Conservation (phyloP, 2,888 invertebrate species). For the Elgonia sp. region DNA sequence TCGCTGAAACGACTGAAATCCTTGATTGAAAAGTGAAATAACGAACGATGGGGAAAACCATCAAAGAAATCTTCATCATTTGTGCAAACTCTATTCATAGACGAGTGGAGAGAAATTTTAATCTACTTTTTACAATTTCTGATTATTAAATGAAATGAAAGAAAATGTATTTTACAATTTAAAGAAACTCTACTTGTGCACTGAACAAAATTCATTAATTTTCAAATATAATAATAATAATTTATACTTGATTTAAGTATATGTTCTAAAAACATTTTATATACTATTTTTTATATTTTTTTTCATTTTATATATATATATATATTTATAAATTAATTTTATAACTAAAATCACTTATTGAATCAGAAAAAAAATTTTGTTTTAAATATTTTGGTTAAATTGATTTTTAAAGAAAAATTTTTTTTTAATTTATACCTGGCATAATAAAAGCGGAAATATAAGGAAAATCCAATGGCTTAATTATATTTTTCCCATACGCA, state of each 20-base stretch:
- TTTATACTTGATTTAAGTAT: too few relatives aligned
- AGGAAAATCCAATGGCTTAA: constrained; percentile 66
- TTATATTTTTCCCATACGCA: neutral
- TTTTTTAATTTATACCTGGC: constrained; percentile 38
- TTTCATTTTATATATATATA: too few relatives aligned
- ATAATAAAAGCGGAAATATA: constrained; percentile 42
- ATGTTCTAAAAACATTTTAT: too few relatives aligned
- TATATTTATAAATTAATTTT: too few relatives aligned
- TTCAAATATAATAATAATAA: too few relatives aligned
- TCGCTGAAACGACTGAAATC: constrained; percentile 47
- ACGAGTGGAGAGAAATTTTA: neutral
- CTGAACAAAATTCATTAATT: neutral
- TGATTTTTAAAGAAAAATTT: neutral
- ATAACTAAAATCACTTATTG: too few relatives aligned
- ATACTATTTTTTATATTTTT: too few relatives aligned
- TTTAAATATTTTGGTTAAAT: neutral
- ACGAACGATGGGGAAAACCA: constrained; percentile 15
- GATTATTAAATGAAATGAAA: neutral
- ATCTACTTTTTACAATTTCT: constrained; percentile 17
- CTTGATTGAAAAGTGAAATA: constrained; percentile 48
- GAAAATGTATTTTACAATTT: neutral
- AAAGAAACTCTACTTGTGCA: neutral
- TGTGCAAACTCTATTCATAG: constrained; percentile 4
- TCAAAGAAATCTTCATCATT: constrained; percentile 31
- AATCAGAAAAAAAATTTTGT: neutral